These are phyloP conservation scores for Antennarius maculatus DNA, from an alignment of 2,797 vertebrate species.

Conservation along the genomic window DNA sequence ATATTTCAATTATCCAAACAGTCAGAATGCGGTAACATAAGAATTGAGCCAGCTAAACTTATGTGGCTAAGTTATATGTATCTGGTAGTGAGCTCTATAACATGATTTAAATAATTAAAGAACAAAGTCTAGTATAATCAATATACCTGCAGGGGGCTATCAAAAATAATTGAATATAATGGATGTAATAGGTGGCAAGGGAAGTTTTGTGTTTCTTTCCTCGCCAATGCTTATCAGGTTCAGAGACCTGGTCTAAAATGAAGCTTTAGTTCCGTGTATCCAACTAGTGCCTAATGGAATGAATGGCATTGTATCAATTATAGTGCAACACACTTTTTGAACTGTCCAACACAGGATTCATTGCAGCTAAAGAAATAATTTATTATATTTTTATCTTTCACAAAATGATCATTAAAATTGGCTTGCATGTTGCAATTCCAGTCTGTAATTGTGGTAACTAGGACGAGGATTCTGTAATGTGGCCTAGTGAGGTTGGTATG, in stretches of 20 bases:
- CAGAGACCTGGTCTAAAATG: slow-evolving; percentile 68
- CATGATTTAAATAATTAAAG: slow-evolving; percentile 20
- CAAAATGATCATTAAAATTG: too few relatives aligned
- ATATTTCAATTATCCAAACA: not conserved
- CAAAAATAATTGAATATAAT: not conserved
- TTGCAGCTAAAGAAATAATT: slow-evolving; percentile 34
- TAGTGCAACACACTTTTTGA: slow-evolving; percentile 40
- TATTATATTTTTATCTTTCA: too few relatives aligned
- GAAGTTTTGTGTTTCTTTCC: slow-evolving; percentile 65
- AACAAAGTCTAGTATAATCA: slow-evolving; percentile 16
- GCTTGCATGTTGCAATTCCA: too few relatives aligned
- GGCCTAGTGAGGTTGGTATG: slow-evolving; percentile 1
- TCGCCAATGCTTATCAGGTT: slow-evolving; percentile 70
- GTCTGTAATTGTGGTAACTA: too few relatives aligned
- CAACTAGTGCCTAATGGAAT: slow-evolving; percentile 79
- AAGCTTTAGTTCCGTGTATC: slow-evolving; percentile 72
- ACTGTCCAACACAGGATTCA: slow-evolving; percentile 28
- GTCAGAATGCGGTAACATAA: not conserved
- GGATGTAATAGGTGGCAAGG: slow-evolving; percentile 41
- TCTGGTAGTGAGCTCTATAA: slow-evolving; percentile 21
- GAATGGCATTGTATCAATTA: slow-evolving; percentile 80
- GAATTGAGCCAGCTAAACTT: not conserved
- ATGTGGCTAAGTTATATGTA: not conserved
- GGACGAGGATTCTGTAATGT: slow-evolving; percentile 4
- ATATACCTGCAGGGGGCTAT: not conserved